Conservation (phyloP, 2,113 vertebrate species). For the Proterorhinus semilunaris region DNA sequence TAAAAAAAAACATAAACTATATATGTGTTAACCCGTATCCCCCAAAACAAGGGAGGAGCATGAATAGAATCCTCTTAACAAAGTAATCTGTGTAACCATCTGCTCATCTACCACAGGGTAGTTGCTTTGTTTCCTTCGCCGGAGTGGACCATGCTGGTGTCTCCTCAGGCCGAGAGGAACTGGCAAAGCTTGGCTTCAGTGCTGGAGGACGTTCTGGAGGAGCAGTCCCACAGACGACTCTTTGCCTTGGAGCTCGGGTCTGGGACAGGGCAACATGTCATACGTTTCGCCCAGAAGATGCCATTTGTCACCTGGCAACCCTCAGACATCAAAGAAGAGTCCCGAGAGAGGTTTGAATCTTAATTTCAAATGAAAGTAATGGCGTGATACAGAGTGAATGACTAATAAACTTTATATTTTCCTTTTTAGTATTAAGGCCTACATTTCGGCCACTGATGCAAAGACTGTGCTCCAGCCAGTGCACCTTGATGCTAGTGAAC, state of each 20-base stretch:
- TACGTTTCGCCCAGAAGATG: slow-evolving; percentile 73
- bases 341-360: slow-evolving; percentile 55
- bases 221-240: slow-evolving; percentile 63
- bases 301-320: slow-evolving; percentile 76
- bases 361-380: not conserved
- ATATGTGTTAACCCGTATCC: not conserved
- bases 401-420: too few relatives aligned
- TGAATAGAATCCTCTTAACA: slow-evolving; percentile 70
- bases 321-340: slow-evolving; percentile 70
- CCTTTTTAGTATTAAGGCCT: slow-evolving; percentile 66
- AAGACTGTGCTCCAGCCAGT: slow-evolving; percentile 70
- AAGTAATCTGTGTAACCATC: slow-evolving; percentile 67
- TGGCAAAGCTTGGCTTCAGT: slow-evolving; percentile 67
- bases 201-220: slow-evolving; percentile 67
- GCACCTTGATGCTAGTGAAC: slow-evolving; percentile 69
- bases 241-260: slow-evolving; percentile 75
- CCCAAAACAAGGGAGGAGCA: slow-evolving; percentile 31
- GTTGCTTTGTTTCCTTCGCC: not conserved
- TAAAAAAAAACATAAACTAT: too few relatives aligned
- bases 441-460: slow-evolving; percentile 65
- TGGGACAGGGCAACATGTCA: slow-evolving; percentile 75
- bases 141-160: slow-evolving; percentile 69
- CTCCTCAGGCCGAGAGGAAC: slow-evolving; percentile 74
- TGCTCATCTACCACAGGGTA: slow-evolving; percentile 39
- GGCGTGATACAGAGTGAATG: too few relatives aligned